Evolutionary conservation across 2,797 vertebrate genomes (phyloP), one percentile per base, ranked within the genome.

Genomic region (Sylvia borin): DNA sequence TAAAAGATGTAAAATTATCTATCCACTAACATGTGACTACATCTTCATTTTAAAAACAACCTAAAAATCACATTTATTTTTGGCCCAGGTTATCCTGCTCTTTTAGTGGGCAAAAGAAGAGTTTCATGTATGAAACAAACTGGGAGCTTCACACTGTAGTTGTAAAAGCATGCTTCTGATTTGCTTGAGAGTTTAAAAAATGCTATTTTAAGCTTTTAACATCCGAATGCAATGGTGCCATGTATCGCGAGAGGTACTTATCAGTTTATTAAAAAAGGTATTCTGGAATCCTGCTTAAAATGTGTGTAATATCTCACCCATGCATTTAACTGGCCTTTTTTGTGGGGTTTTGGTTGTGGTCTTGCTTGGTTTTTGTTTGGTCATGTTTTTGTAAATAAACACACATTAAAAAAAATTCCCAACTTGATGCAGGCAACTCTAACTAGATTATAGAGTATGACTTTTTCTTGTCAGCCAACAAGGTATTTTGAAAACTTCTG

Each of bases 1-100:
- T 51, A 88, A 95, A 95, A 74, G 4, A 58, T 7, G 29, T 25
- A 79, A 91, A 90, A 77, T 74, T 81, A 40, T 76, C 48, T 55
- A 7, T 80, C 32, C 53, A 84, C 54, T 48, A 76, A 61, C 31
- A 42, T n/a, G 19, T 61, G 32, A 60, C 66, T 76, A 38, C 13
- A 42, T n/a, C 29, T 90, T 77, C 66, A 85, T 60, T 84, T 83
- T 60, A 64, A 80, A 94, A 91, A 51, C 12, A 64, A 25, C 53
- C 20, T 77, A 47, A 60, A 92, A 47, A 12, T 82, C 57, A 57
- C 8, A 9, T 64, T 53, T 77, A 47, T 65, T 21, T 75, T 76
- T 90, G n/a, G 16, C 27, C 34, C 22, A 42, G 47, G 11, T 65
- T 22, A 88, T 17, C 16, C 13, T 60, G 13, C 15, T 50, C 4